Conservation (phyloP, 1,140 invertebrate genomes). For the Nasonia longicornis region DNA sequence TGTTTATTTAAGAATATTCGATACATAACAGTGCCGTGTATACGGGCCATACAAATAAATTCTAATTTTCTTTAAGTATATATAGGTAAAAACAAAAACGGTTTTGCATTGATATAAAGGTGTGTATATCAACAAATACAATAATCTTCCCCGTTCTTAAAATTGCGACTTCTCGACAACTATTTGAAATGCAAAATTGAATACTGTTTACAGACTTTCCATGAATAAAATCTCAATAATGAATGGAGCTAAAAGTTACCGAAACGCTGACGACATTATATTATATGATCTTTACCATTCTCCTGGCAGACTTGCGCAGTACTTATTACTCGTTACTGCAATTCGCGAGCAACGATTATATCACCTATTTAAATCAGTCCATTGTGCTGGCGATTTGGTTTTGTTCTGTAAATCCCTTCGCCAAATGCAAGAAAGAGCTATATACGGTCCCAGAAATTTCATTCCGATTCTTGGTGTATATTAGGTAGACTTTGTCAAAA, state of each 20-base stretch:
- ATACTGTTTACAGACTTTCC: constrained; percentile 41
- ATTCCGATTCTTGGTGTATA: constrained; percentile 39
- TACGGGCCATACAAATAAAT: constrained; percentile 41
- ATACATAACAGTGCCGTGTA: constrained; percentile 46
- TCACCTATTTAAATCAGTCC: constrained; percentile 44
- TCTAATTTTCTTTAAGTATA: constrained; percentile 37
- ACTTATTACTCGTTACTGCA: constrained; percentile 43
- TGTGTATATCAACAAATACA: constrained; percentile 45
- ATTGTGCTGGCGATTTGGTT: constrained; percentile 34
- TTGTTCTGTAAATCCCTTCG: constrained; percentile 21
- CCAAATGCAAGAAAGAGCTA: constrained; percentile 33
- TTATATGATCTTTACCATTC: constrained; percentile 36
- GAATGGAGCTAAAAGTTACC: constrained; percentile 41
- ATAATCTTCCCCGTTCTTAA: constrained; percentile 25
- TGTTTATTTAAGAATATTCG: constrained; percentile 47
- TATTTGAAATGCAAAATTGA: constrained; percentile 41
- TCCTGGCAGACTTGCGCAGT: constrained; percentile 35
- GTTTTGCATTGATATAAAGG: constrained; percentile 34
- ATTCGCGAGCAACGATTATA: constrained; percentile 39
- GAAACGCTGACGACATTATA: constrained; percentile 30
- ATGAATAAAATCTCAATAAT: constrained; percentile 46
- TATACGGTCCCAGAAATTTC: constrained; percentile 43
- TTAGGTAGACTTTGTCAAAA: constrained; percentile 36
- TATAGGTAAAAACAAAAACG: constrained; percentile 39
- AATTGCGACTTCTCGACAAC: constrained; percentile 15